Conservation (phyloP, 1,140 invertebrate genomes). For the Lysiphlebus fabarum region DNA sequence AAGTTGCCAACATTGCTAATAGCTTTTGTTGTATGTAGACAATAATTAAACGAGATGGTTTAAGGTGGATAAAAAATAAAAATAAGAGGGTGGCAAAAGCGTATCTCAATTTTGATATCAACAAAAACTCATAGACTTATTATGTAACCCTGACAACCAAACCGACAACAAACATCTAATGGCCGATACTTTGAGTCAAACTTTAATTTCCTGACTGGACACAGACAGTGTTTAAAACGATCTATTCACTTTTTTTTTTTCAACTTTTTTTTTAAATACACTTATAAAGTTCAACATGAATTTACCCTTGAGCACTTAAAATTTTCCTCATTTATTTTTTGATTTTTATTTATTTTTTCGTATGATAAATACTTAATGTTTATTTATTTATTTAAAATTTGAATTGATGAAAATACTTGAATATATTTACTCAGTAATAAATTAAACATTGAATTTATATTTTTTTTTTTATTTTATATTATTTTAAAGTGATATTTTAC, state of each 20-base stretch:
- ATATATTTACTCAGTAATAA: too few relatives aligned
- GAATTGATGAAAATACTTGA: too few relatives aligned
- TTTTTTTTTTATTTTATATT: too few relatives aligned
- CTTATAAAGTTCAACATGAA: not conserved
- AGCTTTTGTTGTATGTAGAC: conserved; percentile 11
- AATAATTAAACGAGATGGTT: conserved; percentile 5
- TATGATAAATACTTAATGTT: too few relatives aligned
- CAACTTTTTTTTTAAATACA: not conserved
- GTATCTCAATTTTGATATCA: conserved; percentile 53
- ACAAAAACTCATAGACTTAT: conserved; percentile 27
- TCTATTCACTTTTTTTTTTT: conserved; percentile 2
- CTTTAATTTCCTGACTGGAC: conserved; percentile 53
- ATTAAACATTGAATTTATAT: too few relatives aligned
- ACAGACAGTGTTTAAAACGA: conserved; percentile 42
- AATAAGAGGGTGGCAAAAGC: conserved; percentile 16
- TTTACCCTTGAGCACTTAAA: too few relatives aligned
- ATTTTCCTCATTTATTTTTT: too few relatives aligned
- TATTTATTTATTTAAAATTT: too few relatives aligned
- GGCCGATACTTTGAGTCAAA: conserved; percentile 47
- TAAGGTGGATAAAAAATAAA: conserved; percentile 24
- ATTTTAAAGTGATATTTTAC: too few relatives aligned
- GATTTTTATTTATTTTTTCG: too few relatives aligned
- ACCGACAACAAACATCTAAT: conserved; percentile 53
- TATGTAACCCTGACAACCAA: conserved; percentile 49
- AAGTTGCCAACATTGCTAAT: not conserved